Base-by-base conservation (phyloP, 2,797 vertebrate species). In the Alca torda region DNA sequence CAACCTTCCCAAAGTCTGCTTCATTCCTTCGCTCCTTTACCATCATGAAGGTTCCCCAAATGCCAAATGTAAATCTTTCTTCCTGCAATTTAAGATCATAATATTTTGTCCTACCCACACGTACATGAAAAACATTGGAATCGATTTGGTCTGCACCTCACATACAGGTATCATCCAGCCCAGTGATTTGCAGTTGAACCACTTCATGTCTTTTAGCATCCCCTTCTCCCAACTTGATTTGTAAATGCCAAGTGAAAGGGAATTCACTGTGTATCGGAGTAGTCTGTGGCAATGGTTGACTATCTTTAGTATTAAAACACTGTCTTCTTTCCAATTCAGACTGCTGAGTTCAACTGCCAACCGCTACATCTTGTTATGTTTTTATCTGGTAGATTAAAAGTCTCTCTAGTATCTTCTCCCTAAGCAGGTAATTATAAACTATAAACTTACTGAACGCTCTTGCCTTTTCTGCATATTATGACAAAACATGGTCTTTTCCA, bases 361-460 rank as follows among this genome's bases (percentile, higher is more conserved):
- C 35, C 7, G 31, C 63, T 84, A 81, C 50, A 59, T 41, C 51
- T 76, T 69, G 33, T 70, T 87, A 61, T 16, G 19, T 28, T 95
- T 94, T 84, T 72, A 76, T 57, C 59, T 78, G 51, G 23, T 57
- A 89, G 53, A 92, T 91, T 89, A 95, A 93, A 95, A 83, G 78
- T 41, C n/a, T 86, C 46, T 76, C 72, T 60, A 76, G 50, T 54
- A 73, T 67, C n/a, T 81, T 95, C 86, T 93, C 57, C 35, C 28
- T 78, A 79, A 91, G 45, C 63, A 94, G 86, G 54, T 91, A 89
- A 95, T 94, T 91, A 92, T 79, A 93, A 95, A 84, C 70, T 57
- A 80, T 84, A 77, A 92, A 86, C 78, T 96, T 95, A 82, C 2
- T 91, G 89, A 96, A 73, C 57, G 64, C 37, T 91, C 50, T 59